A percentile compares a stretch with the other conserved stretches of the same genome.
These are phyloP conservation scores for Grus americana DNA, from an alignment of 2,113 vertebrate species.

Conservation along the genomic window DNA sequence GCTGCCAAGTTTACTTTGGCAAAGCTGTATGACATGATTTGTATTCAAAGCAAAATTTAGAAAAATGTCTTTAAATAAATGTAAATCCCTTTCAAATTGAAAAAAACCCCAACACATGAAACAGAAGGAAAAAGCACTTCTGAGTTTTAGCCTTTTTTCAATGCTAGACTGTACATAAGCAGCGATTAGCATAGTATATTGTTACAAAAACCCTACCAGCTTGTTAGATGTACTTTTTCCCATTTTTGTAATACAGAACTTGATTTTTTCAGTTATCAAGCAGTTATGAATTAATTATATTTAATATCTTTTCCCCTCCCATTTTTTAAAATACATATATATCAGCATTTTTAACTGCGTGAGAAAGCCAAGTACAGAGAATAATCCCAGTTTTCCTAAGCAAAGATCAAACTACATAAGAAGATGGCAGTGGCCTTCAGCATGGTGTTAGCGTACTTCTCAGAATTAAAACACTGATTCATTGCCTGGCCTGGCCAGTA, in stretches of 20 bases:
- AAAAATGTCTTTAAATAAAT: constrained; percentile 59
- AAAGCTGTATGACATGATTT: constrained; percentile 54
- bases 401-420: background rate
- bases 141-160: background rate
- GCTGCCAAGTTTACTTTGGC: constrained; percentile 65
- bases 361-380: background rate
- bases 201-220: background rate
- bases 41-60: constrained; percentile 58
- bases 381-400: background rate
- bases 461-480: constrained; percentile 28
- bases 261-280: background rate
- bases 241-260: background rate
- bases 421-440: background rate
- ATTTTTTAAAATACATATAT: background rate
- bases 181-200: background rate
- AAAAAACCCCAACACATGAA: background rate
- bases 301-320: background rate
- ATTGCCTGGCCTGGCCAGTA: background rate
- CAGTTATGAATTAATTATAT: background rate
- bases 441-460: background rate
- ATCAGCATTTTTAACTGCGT: background rate
- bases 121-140: constrained; percentile 14
- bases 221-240: background rate
- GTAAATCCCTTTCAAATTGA: constrained; percentile 51
- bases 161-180: background rate